A percentile compares a stretch with the other conserved stretches of the same genome.
These are phyloP conservation scores for Volucella zonaria DNA, from an alignment of 2,888 invertebrate genomes.

Conservation along the genomic window DNA sequence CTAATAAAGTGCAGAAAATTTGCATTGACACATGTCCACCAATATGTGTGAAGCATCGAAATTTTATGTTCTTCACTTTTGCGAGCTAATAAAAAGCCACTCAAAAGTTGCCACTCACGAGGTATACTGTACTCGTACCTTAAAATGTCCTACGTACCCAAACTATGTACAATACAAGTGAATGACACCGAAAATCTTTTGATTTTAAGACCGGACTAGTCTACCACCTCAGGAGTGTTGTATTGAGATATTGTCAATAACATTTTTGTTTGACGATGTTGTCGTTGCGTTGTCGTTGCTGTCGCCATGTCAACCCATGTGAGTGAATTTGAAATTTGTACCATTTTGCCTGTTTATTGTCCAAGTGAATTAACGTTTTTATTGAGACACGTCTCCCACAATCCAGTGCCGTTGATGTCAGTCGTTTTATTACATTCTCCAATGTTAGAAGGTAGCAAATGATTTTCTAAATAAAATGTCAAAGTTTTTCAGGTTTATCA, in stretches of 20 bases:
- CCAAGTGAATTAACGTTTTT: conserved; percentile 43
- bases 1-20: conserved; percentile 53
- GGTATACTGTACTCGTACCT: conserved; percentile 12
- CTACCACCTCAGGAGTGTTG: background rate
- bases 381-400: conserved; percentile 61
- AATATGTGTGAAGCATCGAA: background rate
- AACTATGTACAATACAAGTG: conserved; percentile 27
- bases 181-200: conserved; percentile 48
- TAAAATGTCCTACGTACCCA: conserved; percentile 17
- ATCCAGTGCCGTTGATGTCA: conserved; percentile 11
- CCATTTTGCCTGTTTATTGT: conserved; percentile 37
- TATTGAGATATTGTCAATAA: conserved; percentile 48
- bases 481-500: conserved; percentile 66
- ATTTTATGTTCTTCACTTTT: conserved; percentile 52
- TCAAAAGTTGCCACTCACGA: conserved; percentile 22
- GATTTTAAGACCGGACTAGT: conserved; percentile 33
- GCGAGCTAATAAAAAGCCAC: conserved; percentile 62
- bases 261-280: conserved; percentile 12
- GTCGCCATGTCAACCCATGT: conserved; percentile 32
- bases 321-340: conserved; percentile 64
- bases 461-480: conserved; percentile 66
- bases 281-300: conserved; percentile 13
- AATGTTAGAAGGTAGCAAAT: conserved; percentile 54
- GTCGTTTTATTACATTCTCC: conserved; percentile 57
- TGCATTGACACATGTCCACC: conserved; percentile 46